A percentile compares a stretch with the other conserved stretches of the same genome.
phyloP scores from a whole-genome alignment of 2,888 invertebrate genomes.

The Perizoma affinitatum region DNA sequence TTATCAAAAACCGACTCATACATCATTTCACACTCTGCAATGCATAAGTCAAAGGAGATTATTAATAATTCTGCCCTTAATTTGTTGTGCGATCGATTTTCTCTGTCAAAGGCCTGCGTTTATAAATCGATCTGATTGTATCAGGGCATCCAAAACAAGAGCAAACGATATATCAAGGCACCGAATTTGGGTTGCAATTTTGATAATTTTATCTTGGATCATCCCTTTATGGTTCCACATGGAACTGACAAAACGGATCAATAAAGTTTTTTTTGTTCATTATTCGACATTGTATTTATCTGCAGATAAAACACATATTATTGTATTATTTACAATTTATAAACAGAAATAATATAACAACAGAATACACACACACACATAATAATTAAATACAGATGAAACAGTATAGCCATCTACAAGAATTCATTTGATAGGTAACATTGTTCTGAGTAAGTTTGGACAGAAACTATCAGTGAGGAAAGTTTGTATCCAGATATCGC shows the following conservation, averaged over 20 bases:
- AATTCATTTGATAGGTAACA: too few relatives aligned
- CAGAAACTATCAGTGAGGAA: too few relatives aligned
- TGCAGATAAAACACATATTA: too few relatives aligned
- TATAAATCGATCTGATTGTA: conserved; percentile 66
- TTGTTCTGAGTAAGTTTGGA: too few relatives aligned
- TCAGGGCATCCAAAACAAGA: conserved; percentile 45
- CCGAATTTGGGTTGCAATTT: conserved; percentile 69
- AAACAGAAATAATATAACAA: too few relatives aligned
- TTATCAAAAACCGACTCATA: conserved; percentile 44
- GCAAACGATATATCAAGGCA: conserved; percentile 77
- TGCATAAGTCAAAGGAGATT: conserved; percentile 10
- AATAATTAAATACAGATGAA: too few relatives aligned
- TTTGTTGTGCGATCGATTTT: conserved; percentile 64
- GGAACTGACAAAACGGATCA: background rate
- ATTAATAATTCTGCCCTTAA: conserved; percentile 48
- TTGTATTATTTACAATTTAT: too few relatives aligned
- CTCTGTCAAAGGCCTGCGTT: conserved; percentile 53
- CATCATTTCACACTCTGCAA: conserved; percentile 10
- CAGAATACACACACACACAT: too few relatives aligned
- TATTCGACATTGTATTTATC: too few relatives aligned
- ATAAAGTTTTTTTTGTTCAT: background rate
- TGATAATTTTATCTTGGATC: conserved; percentile 71
- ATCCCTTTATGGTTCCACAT: conserved; percentile 42
- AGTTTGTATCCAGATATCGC: too few relatives aligned
- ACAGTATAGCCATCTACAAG: too few relatives aligned